Base-by-base conservation (phyloP, 2,797 vertebrate genomes). In the Knipowitschia caucasica region DNA sequence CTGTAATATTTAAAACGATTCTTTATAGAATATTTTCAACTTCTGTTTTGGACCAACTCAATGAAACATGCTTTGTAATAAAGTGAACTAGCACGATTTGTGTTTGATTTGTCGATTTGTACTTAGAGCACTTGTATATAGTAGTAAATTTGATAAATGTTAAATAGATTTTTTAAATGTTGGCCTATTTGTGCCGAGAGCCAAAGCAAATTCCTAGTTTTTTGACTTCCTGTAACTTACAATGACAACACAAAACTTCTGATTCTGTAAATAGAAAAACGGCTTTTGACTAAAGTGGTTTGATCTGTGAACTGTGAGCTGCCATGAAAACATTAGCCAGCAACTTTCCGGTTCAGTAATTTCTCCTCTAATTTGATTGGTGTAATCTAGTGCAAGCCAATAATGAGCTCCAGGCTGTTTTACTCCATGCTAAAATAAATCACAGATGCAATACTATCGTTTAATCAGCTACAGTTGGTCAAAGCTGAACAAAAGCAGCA, bases 401-500 rank as follows among this genome's bases (percentile, higher is more conserved):
- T 43, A 7, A n/a, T 24, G 23, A 5, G 21, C 24, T 25, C 8
- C 14, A 24, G 21, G 25, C 12, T n/a, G 40, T 24, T n/a, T 25
- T 30, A 30, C 27, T 7, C 4, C 10, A 30, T 7, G 4, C 10
- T 29, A 29, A 29, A 2, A 30, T 30, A 30, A 30, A 30, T 30
- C n/a, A n/a, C n/a, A n/a, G n/a, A n/a, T n/a, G n/a, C n/a, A n/a
- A n/a, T 11, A 36, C 8, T 14, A 38, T 6, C 0, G 10, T 39
- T 39, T 21, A 21, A 3, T 38, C 18, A 33, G 4, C 12, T 18
- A 29, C 59, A 64, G 65, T 31, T 40, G 53, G 31, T 62, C 74
- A 83, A 38, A 36, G 15, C 35, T 59, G 18, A 83, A 24, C 53
- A 86, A 43, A 42, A 85, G 64, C 11, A 62, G 30, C 51, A 90